phyloP scores from a whole-genome alignment of 2,888 invertebrate genomes.

The Cheiracanthium punctorium region DNA sequence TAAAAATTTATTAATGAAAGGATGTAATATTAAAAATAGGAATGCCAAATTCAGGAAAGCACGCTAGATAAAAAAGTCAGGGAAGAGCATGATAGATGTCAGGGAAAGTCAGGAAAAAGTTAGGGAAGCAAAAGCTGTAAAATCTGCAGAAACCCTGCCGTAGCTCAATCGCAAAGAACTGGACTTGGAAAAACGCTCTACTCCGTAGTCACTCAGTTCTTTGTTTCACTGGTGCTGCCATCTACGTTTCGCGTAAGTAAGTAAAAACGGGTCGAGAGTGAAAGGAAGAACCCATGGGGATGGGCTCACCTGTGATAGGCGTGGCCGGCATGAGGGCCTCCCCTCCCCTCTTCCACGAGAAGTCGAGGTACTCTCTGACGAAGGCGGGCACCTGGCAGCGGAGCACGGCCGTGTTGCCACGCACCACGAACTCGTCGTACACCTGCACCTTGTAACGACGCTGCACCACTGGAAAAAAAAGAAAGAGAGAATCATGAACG shows the following conservation, averaged over 20 bases:
- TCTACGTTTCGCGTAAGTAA: background rate
- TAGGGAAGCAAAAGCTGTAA: no score
- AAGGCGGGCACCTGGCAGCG: slow-evolving; percentile 71
- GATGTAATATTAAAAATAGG: no score
- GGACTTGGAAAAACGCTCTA: no score
- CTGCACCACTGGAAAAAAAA: slow-evolving; percentile 51
- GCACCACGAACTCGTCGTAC: slow-evolving; percentile 71
- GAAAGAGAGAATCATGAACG: background rate
- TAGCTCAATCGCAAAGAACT: no score
- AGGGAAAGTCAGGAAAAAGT: no score
- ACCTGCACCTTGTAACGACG: slow-evolving; percentile 70
- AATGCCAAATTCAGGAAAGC: no score
- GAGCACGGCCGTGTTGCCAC: slow-evolving; percentile 71
- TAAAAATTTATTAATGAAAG: no score
- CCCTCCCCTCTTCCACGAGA: slow-evolving; percentile 47
- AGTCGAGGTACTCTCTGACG: slow-evolving; percentile 67
- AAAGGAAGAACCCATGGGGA: background rate
- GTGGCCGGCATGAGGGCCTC: slow-evolving; percentile 38
- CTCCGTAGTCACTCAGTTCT: no score
- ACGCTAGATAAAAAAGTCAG: no score
- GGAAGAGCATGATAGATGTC: no score
- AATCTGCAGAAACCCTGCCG: no score
- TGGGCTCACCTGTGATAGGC: slow-evolving; percentile 41
- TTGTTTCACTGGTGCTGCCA: background rate
- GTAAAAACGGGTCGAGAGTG: background rate